Evolutionary conservation across 2,797 vertebrate species (phyloP).

Genomic region (Chaunax sp.): DNA sequence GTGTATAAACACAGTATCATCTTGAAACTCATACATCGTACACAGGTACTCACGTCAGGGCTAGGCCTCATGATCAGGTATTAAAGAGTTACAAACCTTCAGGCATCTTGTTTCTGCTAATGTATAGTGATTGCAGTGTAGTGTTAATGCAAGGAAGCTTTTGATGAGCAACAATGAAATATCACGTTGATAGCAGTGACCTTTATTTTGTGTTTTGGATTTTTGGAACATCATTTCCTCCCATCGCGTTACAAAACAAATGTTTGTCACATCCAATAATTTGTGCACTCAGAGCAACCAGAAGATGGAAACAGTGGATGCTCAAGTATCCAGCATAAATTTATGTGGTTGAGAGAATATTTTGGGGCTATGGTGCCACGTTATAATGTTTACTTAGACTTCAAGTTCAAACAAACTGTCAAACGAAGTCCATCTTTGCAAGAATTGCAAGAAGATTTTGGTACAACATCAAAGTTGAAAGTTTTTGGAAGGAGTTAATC

Average conservation of each 20-base stretch:
- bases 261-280: constrained; percentile 56
- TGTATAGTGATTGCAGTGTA: constrained; percentile 1
- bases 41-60: not conserved
- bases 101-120: not conserved
- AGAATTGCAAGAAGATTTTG: constrained; percentile 1
- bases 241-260: constrained; percentile 49
- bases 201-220: constrained; percentile 53
- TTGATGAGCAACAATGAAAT: constrained; percentile 33
- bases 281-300: constrained; percentile 57
- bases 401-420: constrained; percentile 21
- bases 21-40: not conserved
- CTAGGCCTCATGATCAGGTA: not conserved
- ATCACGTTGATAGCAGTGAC: constrained; percentile 42
- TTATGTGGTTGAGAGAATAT: constrained; percentile 33
- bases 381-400: constrained; percentile 49
- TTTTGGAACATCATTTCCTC: constrained; percentile 37
- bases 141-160: constrained; percentile 16
- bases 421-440: constrained; percentile 27
- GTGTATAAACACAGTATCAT: not conserved
- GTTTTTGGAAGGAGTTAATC: constrained; percentile 38
- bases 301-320: constrained; percentile 37
- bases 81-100: not conserved
- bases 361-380: constrained; percentile 11
- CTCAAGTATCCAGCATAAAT: constrained; percentile 15
- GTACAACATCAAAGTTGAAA: constrained; percentile 34